These are phyloP conservation scores for Chiridota heheva DNA, from an alignment of 35 echinoderm and acorn worm genomes.

Conservation along the genomic window DNA sequence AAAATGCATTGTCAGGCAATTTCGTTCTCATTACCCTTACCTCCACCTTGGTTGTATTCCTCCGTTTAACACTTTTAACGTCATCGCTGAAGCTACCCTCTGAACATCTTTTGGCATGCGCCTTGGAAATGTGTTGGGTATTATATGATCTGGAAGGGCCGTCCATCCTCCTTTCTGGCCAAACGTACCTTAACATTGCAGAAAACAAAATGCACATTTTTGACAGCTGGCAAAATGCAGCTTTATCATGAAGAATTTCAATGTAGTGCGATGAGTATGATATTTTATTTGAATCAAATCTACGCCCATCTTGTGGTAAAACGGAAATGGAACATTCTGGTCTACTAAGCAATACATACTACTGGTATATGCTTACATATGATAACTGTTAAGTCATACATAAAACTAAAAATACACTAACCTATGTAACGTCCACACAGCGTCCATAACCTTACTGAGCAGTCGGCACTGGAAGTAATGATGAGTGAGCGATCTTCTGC, in stretches of 20 bases:
- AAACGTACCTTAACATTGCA: constrained; percentile 96
- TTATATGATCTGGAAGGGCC: constrained; percentile 65
- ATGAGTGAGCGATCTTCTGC: constrained; percentile 83
- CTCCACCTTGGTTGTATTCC: constrained; percentile 86
- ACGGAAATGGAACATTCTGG: no score
- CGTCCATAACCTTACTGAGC: constrained; percentile 87
- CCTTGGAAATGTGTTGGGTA: constrained; percentile 46
- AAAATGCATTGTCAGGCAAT: no score
- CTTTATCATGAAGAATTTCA: no score
- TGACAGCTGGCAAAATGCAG: neutral
- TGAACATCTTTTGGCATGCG: constrained; percentile 86
- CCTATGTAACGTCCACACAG: constrained; percentile 95
- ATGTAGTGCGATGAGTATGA: no score
- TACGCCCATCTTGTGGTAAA: no score
- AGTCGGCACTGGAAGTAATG: constrained; percentile 80
- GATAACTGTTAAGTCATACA: no score
- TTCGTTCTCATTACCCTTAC: constrained; percentile 53
- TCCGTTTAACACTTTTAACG: constrained; percentile 94
- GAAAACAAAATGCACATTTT: no score
- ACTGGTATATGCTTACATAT: no score
- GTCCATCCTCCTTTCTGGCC: constrained; percentile 91
- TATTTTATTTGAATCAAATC: no score
- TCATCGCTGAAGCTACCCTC: constrained; percentile 87
- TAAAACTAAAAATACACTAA: constrained; percentile 42
- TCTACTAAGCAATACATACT: no score